phyloP scores from a whole-genome alignment of 2,888 invertebrate species.

The Caenorhabditis afra region DNA sequence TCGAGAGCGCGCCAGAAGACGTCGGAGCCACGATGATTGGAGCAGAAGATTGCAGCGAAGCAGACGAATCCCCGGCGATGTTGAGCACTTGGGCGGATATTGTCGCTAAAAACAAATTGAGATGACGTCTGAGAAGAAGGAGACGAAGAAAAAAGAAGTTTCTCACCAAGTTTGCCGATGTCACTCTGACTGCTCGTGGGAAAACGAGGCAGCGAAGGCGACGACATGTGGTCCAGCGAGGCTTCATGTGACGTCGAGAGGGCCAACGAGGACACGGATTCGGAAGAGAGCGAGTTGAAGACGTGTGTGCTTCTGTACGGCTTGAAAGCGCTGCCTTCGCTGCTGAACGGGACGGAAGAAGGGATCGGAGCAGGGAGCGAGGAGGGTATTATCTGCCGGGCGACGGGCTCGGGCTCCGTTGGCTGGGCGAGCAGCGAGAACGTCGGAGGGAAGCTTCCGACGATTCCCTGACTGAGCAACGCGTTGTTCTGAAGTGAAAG shows the following conservation, averaged over 20 bases:
- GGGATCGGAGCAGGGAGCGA: slow-evolving; percentile 7
- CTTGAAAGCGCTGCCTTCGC: slow-evolving; percentile 49
- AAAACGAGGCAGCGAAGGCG: slow-evolving; percentile 25
- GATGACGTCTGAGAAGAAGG: too few species aligned
- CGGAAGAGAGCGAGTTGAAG: slow-evolving; percentile 46
- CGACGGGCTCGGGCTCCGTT: slow-evolving; percentile 17
- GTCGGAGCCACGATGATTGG: slow-evolving; percentile 2
- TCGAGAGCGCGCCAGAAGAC: neutral
- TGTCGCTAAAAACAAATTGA: neutral
- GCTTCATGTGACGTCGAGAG: slow-evolving; percentile 38
- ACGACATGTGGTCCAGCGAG: slow-evolving; percentile 38
- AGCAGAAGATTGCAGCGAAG: neutral
- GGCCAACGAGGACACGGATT: slow-evolving; percentile 34
- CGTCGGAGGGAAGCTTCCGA: slow-evolving; percentile 21
- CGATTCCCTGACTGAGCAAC: slow-evolving; percentile 11
- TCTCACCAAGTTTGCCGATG: slow-evolving; percentile 30
- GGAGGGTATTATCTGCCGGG: neutral
- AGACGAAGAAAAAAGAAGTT: too few species aligned
- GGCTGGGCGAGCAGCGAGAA: slow-evolving; percentile 32
- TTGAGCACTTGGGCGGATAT: slow-evolving; percentile 40
- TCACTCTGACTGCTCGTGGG: slow-evolving; percentile 30
- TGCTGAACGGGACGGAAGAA: slow-evolving; percentile 13
- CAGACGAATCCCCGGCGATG: slow-evolving; percentile 14
- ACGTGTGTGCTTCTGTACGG: slow-evolving; percentile 46
- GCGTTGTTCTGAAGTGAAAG: slow-evolving; percentile 25